Evolutionary conservation across 1,140 invertebrate species (phyloP).

Genomic region (Drosophila guanche): DNA sequence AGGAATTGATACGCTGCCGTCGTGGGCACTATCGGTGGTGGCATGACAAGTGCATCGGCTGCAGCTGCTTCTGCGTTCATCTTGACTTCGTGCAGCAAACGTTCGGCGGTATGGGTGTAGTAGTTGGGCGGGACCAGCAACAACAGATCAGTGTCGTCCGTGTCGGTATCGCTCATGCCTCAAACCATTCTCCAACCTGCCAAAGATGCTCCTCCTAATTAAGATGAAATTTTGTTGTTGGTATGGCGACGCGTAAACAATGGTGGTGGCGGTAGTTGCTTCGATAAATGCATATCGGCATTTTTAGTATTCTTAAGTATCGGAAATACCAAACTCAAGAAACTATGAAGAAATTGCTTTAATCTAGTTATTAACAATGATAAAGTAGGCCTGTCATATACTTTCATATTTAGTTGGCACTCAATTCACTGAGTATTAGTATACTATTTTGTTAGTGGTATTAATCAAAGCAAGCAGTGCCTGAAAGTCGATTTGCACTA

Average conservation of each 20-base stretch:
- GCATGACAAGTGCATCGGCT: slow-evolving; percentile 64
- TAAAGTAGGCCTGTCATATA: too few species aligned
- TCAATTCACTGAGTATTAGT: too few species aligned
- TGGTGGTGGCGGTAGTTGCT: slow-evolving; percentile 1
- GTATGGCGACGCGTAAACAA: slow-evolving; percentile 45
- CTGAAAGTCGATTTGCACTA: too few species aligned
- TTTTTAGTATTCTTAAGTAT: too few species aligned
- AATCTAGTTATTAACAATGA: too few species aligned
- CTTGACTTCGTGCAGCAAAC: slow-evolving; percentile 32
- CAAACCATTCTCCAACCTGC: slow-evolving; percentile 25
- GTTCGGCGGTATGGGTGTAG: slow-evolving; percentile 75
- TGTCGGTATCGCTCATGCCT: slow-evolving; percentile 90
- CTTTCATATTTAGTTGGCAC: too few species aligned
- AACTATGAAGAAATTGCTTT: too few species aligned
- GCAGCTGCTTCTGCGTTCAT: slow-evolving; percentile 42
- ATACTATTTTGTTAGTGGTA: too few species aligned
- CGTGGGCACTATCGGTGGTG: slow-evolving; percentile 45
- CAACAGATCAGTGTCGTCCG: slow-evolving; percentile 92
- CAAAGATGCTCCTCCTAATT: not conserved
- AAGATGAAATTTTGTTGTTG: slow-evolving; percentile 43
- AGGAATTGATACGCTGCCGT: slow-evolving; percentile 71
- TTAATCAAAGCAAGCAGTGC: too few species aligned
- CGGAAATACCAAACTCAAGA: too few species aligned
- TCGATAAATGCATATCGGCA: not conserved
- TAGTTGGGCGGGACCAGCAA: slow-evolving; percentile 90